Conservation (phyloP, 2,113 vertebrate species). For the Lepisosteus osseus region DNA sequence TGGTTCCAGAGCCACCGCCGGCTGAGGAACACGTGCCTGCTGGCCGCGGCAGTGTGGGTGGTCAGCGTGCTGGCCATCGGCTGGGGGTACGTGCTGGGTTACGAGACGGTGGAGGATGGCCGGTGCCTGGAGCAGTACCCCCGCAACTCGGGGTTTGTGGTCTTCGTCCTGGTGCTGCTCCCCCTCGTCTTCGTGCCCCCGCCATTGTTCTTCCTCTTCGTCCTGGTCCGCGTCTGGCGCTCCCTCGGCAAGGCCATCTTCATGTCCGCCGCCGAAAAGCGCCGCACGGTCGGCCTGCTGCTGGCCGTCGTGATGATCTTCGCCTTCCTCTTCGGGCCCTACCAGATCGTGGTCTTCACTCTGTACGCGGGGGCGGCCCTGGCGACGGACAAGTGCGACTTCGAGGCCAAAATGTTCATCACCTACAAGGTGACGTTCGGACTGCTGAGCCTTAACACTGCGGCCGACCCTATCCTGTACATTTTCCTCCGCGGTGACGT, state of each 20-base stretch:
- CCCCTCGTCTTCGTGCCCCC: slow-evolving; percentile 14
- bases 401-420: neutral
- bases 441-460: slow-evolving; percentile 22
- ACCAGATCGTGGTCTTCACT: slow-evolving; percentile 14
- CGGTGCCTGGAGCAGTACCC: slow-evolving; percentile 13
- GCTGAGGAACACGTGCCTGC: neutral
- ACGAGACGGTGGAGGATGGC: rapidly evolving
- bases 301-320: slow-evolving; percentile 15
- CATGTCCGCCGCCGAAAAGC: slow-evolving; percentile 8
- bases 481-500: slow-evolving; percentile 18
- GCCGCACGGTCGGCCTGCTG: slow-evolving; percentile 19
- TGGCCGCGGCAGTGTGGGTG: neutral
- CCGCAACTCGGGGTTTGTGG: neutral
- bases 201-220: neutral
- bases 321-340: slow-evolving; percentile 21
- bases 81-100: neutral
- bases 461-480: slow-evolving; percentile 27
- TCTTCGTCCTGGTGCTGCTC: neutral
- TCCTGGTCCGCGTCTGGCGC: neutral
- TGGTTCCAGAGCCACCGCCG: slow-evolving; percentile 5
- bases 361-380: neutral
- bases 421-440: slow-evolving; percentile 3
- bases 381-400: neutral
- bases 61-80: neutral
- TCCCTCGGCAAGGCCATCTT: neutral